A percentile compares a stretch with the other conserved stretches of the same genome.
Evolutionary conservation across 2,888 invertebrate genomes (phyloP).

Genomic region (Polydrusus tereticollis): DNA sequence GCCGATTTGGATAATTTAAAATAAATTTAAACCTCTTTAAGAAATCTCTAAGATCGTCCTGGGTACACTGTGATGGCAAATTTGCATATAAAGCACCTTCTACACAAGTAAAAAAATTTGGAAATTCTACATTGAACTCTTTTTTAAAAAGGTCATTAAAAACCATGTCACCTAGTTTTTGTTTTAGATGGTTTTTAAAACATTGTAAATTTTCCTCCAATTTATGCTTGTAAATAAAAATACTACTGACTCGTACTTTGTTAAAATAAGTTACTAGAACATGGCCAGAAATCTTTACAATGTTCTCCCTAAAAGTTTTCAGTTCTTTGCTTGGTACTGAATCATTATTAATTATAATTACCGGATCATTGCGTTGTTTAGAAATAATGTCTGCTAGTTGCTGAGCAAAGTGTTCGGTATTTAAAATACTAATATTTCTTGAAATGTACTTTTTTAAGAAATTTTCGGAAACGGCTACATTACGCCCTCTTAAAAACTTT

Average conservation of each 20-base stretch:
- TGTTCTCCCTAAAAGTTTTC: neutral
- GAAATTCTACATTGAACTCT: constrained; percentile 2
- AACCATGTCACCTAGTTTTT: neutral
- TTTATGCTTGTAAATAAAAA: neutral
- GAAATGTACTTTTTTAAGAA: constrained; percentile 3
- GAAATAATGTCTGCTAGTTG: neutral
- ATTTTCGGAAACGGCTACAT: neutral
- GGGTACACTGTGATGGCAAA: neutral
- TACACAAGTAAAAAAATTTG: neutral
- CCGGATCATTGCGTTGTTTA: neutral
- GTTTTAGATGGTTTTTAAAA: neutral
- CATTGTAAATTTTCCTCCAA: neutral
- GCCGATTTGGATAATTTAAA: constrained; percentile 8
- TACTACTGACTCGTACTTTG: constrained; percentile 1
- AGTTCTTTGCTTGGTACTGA: neutral
- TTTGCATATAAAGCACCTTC: constrained; percentile 11
- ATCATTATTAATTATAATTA: neutral
- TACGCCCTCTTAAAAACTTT: neutral
- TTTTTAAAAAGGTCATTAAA: neutral
- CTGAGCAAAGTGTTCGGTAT: neutral
- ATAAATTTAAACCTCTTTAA: neutral
- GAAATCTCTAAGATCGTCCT: neutral
- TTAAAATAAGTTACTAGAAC: constrained; percentile 5
- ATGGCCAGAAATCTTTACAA: neutral
- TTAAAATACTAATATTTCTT: neutral